Evolutionary conservation across 2,113 vertebrate genomes (phyloP).

Genomic region (Psammodynastes pulverulentus): DNA sequence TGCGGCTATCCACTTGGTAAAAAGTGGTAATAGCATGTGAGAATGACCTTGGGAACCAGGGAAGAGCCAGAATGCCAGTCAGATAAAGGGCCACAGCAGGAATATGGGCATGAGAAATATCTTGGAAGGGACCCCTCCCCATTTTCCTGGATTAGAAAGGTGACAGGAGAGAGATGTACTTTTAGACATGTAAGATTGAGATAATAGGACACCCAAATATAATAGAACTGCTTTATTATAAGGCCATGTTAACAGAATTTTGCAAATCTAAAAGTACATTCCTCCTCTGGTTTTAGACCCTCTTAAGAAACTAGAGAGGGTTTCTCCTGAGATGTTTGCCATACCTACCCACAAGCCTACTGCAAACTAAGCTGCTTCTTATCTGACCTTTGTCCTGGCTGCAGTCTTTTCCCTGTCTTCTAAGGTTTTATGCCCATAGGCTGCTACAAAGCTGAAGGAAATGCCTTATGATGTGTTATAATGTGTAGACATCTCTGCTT

Average conservation of each 20-base stretch:
- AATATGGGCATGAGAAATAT: background rate
- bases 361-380: background rate
- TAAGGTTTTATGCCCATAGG: background rate
- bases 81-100: background rate
- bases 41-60: background rate
- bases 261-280: background rate
- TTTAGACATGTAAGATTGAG: background rate
- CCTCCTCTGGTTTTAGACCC: background rate
- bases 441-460: background rate
- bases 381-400: background rate
- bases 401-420: background rate
- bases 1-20: background rate
- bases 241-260: background rate
- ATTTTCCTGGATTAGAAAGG: background rate
- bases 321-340: background rate
- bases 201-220: background rate
- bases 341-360: background rate
- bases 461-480: background rate
- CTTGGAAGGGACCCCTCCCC: background rate
- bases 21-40: background rate
- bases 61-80: background rate
- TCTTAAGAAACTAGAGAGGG: background rate
- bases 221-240: background rate
- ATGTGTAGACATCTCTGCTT: background rate
- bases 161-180: background rate